phyloP scores from a whole-genome alignment of 2,888 invertebrate genomes.

The Palloptera scutellata region DNA sequence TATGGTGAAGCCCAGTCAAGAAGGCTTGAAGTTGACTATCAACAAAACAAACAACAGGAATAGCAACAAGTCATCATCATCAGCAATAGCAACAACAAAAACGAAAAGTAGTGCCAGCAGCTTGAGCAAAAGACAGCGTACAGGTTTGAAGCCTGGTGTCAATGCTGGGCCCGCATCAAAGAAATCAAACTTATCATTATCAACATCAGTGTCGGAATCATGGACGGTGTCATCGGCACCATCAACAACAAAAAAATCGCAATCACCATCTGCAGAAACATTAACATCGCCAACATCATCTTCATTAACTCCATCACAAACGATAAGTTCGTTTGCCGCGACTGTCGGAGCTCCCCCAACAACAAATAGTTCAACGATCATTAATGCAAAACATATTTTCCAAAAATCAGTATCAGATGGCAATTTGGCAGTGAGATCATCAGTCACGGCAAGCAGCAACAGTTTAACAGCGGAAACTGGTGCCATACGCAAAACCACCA shows the following conservation, averaged over 20 bases:
- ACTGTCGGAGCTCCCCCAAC: too few relatives aligned
- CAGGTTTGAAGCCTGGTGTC: constrained; percentile 85
- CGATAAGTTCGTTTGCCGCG: too few relatives aligned
- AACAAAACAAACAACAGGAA: constrained; percentile 74
- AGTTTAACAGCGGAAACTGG: background rate
- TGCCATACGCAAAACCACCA: background rate
- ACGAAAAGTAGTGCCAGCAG: constrained; percentile 9
- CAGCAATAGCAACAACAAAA: constrained; percentile 29
- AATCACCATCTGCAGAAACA: constrained; percentile 34
- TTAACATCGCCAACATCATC: constrained; percentile 30
- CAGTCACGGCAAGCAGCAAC: background rate
- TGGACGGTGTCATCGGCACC: constrained; percentile 42
- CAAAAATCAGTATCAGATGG: too few relatives aligned
- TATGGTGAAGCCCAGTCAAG: constrained; percentile 85
- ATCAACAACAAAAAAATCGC: too few relatives aligned
- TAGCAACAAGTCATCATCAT: constrained; percentile 66
- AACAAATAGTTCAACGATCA: too few relatives aligned
- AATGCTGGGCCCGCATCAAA: constrained; percentile 87
- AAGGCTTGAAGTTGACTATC: constrained; percentile 90
- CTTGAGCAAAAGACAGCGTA: constrained; percentile 70
- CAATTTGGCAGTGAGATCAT: background rate
- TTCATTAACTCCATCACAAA: constrained; percentile 15
- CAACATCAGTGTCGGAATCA: constrained; percentile 29
- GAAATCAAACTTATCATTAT: constrained; percentile 57
- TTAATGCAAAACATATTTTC: too few relatives aligned